These are phyloP conservation scores for Nothobranchius kuhntae DNA, from an alignment of 2,113 vertebrate genomes.

Conservation along the genomic window DNA sequence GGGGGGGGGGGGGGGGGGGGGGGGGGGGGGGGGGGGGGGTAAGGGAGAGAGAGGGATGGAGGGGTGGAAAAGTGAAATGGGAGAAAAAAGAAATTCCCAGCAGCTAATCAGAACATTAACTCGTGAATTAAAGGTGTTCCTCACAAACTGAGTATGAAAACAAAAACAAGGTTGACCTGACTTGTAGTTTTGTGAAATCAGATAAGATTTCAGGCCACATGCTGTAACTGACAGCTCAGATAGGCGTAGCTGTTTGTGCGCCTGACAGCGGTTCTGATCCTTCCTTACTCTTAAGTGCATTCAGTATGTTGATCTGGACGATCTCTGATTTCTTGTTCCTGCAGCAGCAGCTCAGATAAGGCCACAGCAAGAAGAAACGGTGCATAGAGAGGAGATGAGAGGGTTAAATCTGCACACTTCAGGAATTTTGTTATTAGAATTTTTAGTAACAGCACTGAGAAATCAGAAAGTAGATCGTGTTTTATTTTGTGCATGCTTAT, in stretches of 20 bases:
- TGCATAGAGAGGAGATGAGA: slow-evolving; percentile 8
- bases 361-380: slow-evolving; percentile 25
- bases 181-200: slow-evolving; percentile 17
- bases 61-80: slow-evolving; percentile 13
- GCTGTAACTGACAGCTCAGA: slow-evolving; percentile 22
- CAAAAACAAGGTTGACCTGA: not conserved
- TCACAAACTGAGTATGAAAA: slow-evolving; percentile 7
- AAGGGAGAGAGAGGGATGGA: not conserved
- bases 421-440: not conserved
- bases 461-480: not conserved
- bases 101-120: slow-evolving; percentile 30
- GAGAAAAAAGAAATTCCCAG: slow-evolving; percentile 26
- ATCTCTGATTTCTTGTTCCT: slow-evolving; percentile 47
- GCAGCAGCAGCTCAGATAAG: slow-evolving; percentile 33
- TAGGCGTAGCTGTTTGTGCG: slow-evolving; percentile 19
- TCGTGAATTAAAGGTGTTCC: slow-evolving; percentile 5
- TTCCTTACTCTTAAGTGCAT: slow-evolving; percentile 10
- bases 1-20: slow-evolving; percentile 25
- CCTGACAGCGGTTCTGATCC: slow-evolving; percentile 37
- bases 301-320: slow-evolving; percentile 46
- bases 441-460: not conserved
- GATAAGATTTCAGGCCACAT: not conserved
- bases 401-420: not conserved
- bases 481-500: not conserved
- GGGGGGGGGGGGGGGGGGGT: not conserved